Evolutionary conservation across 1,140 invertebrate species (phyloP).

Genomic region (Nixonia krombeini): DNA sequence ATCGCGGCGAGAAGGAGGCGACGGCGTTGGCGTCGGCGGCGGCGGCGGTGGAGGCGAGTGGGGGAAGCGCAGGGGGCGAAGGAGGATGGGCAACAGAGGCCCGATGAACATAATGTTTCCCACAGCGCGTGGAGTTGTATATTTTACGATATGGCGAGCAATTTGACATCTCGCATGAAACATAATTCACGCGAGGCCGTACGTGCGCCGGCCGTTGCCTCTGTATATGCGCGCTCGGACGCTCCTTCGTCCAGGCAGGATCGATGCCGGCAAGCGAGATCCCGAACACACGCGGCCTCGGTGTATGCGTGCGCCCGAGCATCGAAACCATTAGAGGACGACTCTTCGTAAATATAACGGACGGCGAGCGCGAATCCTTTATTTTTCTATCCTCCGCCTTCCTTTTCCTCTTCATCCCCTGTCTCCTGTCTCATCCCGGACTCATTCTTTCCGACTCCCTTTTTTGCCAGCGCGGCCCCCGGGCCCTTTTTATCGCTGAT

Average conservation of each 20-base stretch:
- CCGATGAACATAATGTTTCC: conserved; percentile 70
- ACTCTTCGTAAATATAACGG: conserved; percentile 64
- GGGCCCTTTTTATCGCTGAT: conserved; percentile 58
- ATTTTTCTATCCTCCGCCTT: conserved; percentile 31
- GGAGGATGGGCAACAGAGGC: conserved; percentile 36
- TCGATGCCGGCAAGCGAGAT: conserved; percentile 38
- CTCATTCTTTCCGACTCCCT: conserved; percentile 14
- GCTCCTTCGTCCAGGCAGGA: conserved; percentile 31
- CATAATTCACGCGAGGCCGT: conserved; percentile 70
- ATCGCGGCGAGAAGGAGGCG: conserved; percentile 2
- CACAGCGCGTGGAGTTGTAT: conserved; percentile 71
- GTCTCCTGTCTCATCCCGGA: conserved; percentile 9
- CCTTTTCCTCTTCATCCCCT: conserved; percentile 20
- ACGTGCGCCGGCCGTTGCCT: conserved; percentile 11
- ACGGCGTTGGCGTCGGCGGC: no score
- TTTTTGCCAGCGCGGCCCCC: conserved; percentile 20
- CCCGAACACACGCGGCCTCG: conserved; percentile 29
- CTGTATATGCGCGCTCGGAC: conserved; percentile 26
- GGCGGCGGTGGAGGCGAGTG: conserved; percentile 16
- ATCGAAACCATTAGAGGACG: conserved; percentile 66
- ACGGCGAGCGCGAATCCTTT: conserved; percentile 45
- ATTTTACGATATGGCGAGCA: conserved; percentile 73
- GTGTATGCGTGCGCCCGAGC: conserved; percentile 54
- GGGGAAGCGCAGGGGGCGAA: conserved; percentile 24
- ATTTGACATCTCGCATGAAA: conserved; percentile 73